These are phyloP conservation scores for Miniopterus natalensis DNA, from an alignment of 2,113 vertebrate genomes.

Conservation along the genomic window DNA sequence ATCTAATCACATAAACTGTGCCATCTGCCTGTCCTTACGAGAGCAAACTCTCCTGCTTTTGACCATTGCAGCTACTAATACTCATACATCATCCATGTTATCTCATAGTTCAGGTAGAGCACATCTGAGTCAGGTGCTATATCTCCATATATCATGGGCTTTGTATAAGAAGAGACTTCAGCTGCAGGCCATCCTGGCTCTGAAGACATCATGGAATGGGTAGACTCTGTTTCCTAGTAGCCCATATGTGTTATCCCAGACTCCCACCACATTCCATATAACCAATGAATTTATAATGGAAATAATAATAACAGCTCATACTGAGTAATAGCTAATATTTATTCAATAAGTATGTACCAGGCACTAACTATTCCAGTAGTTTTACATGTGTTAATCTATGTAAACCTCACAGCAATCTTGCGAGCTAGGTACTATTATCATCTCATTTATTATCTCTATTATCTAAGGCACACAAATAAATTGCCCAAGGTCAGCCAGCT, in stretches of 20 bases:
- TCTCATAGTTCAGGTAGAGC: not conserved
- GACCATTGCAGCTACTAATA: not conserved
- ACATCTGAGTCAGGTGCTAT: not conserved
- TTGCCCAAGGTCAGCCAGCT: not conserved
- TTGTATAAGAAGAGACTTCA: not conserved
- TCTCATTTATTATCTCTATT: not conserved
- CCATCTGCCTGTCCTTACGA: not conserved
- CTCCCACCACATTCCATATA: not conserved
- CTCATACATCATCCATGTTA: fast-evolving
- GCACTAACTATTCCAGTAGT: not conserved
- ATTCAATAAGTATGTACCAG: not conserved
- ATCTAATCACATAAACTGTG: not conserved
- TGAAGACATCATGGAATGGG: not conserved
- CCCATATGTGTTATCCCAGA: not conserved
- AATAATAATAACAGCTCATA: not conserved
- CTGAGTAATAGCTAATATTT: not conserved
- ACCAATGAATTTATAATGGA: not conserved
- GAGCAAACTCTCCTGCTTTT: not conserved
- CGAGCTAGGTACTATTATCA: not conserved
- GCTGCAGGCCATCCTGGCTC: not conserved
- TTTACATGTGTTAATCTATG: not conserved
- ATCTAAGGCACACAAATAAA: not conserved
- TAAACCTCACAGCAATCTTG: not conserved
- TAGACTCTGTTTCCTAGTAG: not conserved
- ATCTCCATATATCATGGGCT: not conserved